Evolutionary conservation across 2,888 invertebrate species (phyloP).

Genomic region (Danaus chrysippus): DNA sequence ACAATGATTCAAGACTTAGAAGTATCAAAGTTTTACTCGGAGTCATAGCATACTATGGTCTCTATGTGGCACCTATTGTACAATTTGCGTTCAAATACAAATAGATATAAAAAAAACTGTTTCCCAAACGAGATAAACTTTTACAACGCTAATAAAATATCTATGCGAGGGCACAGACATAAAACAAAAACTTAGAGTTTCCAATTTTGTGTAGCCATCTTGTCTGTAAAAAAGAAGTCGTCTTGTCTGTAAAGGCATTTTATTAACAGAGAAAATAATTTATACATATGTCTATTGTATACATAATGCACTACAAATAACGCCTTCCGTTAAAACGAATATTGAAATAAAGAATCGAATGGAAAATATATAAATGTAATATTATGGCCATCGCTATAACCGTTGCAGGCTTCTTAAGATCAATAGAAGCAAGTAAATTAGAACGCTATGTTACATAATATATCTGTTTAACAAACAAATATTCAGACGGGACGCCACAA

Average conservation of each 20-base stretch:
- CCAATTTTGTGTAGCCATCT: conserved; percentile 2
- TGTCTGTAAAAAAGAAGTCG: conserved; percentile 1
- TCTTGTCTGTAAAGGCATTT: not conserved
- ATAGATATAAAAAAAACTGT: conserved; percentile 6
- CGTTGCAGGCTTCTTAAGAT: too few species aligned
- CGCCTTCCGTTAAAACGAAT: too few species aligned
- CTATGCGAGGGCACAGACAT: conserved; percentile 4
- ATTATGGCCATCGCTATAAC: too few species aligned
- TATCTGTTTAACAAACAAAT: conserved; percentile 57
- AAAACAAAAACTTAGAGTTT: conserved; percentile 7
- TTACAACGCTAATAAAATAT: conserved; percentile 6
- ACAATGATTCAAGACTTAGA: too few species aligned
- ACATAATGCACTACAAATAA: not conserved
- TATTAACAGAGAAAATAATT: conserved; percentile 1
- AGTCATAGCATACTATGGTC: not conserved
- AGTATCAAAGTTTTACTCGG: too few species aligned
- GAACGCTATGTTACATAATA: conserved; percentile 48
- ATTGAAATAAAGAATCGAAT: too few species aligned
- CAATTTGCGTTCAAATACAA: conserved; percentile 2
- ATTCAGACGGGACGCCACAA: conserved; percentile 44
- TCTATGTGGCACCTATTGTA: not conserved
- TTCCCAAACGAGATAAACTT: conserved; percentile 6
- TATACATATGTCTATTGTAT: not conserved
- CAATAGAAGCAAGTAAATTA: conserved; percentile 39
- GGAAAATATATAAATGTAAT: too few species aligned